These are phyloP conservation scores for Spinus olivaceus DNA, from an alignment of 2,797 vertebrate species.

Conservation along the genomic window DNA sequence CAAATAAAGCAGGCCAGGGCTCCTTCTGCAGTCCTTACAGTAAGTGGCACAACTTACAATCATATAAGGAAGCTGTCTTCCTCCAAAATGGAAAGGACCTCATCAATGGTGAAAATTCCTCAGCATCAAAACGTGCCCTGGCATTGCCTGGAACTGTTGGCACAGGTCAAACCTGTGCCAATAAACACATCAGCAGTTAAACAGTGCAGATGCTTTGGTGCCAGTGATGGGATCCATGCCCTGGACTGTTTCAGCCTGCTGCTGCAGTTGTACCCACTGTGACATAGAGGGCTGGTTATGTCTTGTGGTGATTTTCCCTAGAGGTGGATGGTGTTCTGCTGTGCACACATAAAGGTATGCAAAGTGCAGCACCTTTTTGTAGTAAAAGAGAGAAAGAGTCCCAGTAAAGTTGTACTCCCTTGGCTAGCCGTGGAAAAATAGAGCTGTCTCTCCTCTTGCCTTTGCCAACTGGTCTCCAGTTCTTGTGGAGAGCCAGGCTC, in stretches of 20 bases:
- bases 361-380: neutral
- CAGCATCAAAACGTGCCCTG: neutral
- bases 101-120: neutral
- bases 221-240: neutral
- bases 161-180: neutral
- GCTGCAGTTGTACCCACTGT: neutral
- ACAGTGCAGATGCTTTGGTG: neutral
- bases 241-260: neutral
- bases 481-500: neutral
- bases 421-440: neutral
- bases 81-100: neutral
- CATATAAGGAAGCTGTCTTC: neutral
- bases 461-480: neutral
- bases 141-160: neutral
- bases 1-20: neutral
- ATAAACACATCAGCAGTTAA: neutral
- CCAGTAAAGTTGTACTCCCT: neutral
- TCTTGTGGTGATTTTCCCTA: neutral
- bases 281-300: accelerated
- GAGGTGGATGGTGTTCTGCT: neutral
- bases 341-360: neutral
- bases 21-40: neutral
- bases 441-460: neutral
- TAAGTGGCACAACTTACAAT: neutral
- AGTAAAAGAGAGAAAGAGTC: neutral